Evolutionary conservation across 2,888 invertebrate species (phyloP).

Genomic region (Cheiracanthium punctorium): DNA sequence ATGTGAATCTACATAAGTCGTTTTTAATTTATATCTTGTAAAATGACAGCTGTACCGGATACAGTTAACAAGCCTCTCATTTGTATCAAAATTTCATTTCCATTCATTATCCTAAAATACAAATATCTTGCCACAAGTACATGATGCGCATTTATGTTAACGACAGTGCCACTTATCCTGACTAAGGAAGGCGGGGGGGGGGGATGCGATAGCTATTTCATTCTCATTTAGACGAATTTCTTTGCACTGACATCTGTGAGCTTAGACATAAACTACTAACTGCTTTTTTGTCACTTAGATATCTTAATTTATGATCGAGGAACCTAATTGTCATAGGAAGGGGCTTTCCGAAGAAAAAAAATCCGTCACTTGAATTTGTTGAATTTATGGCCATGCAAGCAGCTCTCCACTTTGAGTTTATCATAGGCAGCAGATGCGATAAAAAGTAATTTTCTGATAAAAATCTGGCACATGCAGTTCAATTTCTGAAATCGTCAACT

Average conservation of each 20-base stretch:
- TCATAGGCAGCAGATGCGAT: not conserved
- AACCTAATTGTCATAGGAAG: not conserved
- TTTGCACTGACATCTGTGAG: not conserved
- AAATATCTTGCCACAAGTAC: not conserved
- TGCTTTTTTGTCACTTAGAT: not conserved
- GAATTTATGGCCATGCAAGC: not conserved
- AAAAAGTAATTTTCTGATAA: constrained; percentile 15
- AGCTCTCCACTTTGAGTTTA: not conserved
- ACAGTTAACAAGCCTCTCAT: not conserved
- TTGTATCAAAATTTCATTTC: not conserved
- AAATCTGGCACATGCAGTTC: not conserved
- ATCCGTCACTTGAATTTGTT: not conserved
- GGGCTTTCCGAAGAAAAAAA: not conserved
- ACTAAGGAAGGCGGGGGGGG: not conserved
- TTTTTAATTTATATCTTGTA: too few relatives aligned
- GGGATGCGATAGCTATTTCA: not conserved
- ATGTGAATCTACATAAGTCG: too few relatives aligned
- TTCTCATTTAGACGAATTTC: not conserved
- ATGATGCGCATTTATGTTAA: not conserved
- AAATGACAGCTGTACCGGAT: not conserved
- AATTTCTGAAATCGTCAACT: constrained; percentile 7
- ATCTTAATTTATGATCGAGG: not conserved
- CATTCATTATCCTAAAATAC: not conserved
- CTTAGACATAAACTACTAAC: not conserved
- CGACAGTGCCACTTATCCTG: not conserved